Conservation (phyloP, 2,888 invertebrate genomes). For the Amblyjoppa fuscipennis region DNA sequence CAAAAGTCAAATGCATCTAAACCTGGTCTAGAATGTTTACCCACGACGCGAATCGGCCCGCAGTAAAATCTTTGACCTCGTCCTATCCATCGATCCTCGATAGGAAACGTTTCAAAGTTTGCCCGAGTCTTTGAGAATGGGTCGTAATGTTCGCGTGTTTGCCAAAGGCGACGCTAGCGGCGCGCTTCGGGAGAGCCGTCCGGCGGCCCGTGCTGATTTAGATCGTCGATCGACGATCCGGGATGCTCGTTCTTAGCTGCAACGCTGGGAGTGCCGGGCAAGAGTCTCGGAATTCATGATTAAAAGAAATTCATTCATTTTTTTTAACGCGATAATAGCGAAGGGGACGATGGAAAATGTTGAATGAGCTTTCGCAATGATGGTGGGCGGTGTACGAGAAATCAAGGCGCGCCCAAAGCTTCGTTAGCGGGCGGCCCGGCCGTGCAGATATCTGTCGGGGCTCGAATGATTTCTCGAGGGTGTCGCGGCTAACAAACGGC, state of each 20-base stretch:
- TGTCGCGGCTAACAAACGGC: constrained; percentile 76
- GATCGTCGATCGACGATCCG: not conserved
- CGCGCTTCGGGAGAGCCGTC: not conserved
- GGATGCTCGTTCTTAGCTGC: too few species aligned
- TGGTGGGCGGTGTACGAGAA: not conserved
- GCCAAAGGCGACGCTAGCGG: not conserved
- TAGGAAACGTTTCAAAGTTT: constrained; percentile 14
- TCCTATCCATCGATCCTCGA: constrained; percentile 9
- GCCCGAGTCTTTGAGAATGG: not conserved
- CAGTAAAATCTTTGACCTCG: not conserved
- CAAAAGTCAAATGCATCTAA: constrained; percentile 49
- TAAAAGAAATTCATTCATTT: too few species aligned
- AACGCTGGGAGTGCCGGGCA: too few species aligned
- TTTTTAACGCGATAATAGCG: constrained; percentile 16
- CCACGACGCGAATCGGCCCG: not conserved
- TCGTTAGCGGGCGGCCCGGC: constrained; percentile 40
- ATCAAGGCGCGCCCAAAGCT: constrained; percentile 15
- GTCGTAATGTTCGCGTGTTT: constrained; percentile 33
- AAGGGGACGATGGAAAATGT: not conserved
- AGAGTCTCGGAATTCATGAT: too few species aligned
- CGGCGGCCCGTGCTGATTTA: constrained; percentile 27
- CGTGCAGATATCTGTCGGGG: not conserved
- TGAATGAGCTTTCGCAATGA: not conserved
- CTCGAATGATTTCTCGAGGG: constrained; percentile 67
- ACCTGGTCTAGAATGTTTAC: not conserved